Percentiles rank a stretch among this genome's conserved stretches.
phyloP scores from a whole-genome alignment of 2,888 invertebrate species.

The Arrhopalites spinosus region DNA sequence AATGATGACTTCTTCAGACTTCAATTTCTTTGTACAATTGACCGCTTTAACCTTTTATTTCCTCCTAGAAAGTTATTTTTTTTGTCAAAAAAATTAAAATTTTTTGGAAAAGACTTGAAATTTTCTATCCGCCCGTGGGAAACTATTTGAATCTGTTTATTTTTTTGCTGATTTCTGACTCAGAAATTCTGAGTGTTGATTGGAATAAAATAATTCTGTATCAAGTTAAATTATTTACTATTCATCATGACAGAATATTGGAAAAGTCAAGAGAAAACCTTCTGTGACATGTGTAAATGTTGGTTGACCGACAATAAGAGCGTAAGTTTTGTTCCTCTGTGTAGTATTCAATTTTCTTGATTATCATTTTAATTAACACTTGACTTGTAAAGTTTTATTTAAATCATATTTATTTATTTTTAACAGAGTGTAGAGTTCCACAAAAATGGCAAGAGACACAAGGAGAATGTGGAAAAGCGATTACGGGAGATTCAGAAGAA shows the following conservation, averaged over 20 bases:
- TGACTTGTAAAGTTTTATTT: no score
- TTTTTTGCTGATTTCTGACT: no score
- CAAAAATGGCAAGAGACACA: conserved; percentile 89
- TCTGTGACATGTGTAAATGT: conserved; percentile 97
- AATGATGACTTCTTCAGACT: no score
- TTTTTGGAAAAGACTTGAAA: no score
- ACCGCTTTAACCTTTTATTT: no score
- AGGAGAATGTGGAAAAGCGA: conserved; percentile 86
- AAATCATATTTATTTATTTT: conserved; percentile 31
- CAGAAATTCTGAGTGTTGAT: no score
- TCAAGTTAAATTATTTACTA: no score
- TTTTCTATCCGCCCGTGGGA: no score
- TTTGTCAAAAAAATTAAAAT: background rate
- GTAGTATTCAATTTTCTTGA: conserved; percentile 22
- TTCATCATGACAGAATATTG: conserved; percentile 94
- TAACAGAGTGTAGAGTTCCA: conserved; percentile 89
- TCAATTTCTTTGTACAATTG: no score
- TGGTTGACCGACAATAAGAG: conserved; percentile 98
- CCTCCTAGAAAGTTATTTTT: conserved; percentile 3
- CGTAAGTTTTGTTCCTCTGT: conserved; percentile 58
- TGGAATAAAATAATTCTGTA: no score
- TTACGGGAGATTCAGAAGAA: conserved; percentile 83
- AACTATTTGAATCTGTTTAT: background rate
- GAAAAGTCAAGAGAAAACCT: conserved; percentile 94
- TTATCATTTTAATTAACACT: no score